Evolutionary conservation across 2,797 vertebrate genomes (phyloP), one percentile per base, ranked within the genome.

Genomic region (Nyctalus aviator): DNA sequence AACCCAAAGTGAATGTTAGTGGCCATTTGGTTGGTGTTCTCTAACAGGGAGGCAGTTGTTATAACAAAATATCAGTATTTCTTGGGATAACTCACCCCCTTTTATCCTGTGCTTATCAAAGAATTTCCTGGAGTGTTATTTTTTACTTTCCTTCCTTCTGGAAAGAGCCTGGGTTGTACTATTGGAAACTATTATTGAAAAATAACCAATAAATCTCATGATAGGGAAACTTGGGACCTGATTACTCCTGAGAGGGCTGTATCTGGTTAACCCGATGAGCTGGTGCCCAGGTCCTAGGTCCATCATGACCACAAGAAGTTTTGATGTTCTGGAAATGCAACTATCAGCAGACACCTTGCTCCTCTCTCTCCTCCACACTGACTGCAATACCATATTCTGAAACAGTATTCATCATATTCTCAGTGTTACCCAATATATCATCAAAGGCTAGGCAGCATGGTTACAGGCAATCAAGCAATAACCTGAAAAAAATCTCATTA

Each of bases 101-200:
- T 88, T 92, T 88, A 84, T 41, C 41, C 46, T 59, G 14, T 59
- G 23, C 25, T 87, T 91, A 77, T 86, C 83, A 84, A 83, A 86
- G n/a, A 93, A 91, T 79, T 91, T 84, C 62, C 68, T 84, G 35
- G 17, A 75, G 81, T 82, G 12, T 57, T 86, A 79, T 66, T 93
- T 89, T 53, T 95, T 46, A 35, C 13, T 90, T 79, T 71, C 64
- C 21, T 94, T 87, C 72, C 44, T 88, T 95, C 41, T 86, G 35
- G 14, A 48, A 85, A 92, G 32, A 93, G n/a, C 18, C 35, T 93
- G 2, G 21, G 27, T 78, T 87, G 27, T 90, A n/a, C 68, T 75
- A 23, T 44, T 85, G 30, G 30, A 25, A 73, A 78, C 9, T 86
- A 10, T n/a, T 81, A 50, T 37, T 86, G 35, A 90, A 95, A 94